These are phyloP conservation scores for Marronus borbonicus DNA, from an alignment of 2,888 invertebrate species.

Conservation along the genomic window DNA sequence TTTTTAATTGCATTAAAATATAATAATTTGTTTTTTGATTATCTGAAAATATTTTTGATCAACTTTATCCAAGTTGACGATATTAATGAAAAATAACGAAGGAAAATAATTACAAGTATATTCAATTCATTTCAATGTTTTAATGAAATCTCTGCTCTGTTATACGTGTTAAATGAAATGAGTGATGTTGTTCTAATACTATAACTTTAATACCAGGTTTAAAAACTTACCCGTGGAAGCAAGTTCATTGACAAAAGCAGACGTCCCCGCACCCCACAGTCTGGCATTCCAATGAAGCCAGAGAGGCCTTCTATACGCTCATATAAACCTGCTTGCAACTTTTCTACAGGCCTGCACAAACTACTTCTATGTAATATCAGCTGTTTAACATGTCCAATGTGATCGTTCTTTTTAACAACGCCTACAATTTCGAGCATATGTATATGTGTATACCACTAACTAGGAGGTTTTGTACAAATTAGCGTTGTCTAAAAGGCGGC, in stretches of 20 bases:
- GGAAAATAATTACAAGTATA: background rate
- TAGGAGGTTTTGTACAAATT: slow-evolving; percentile 24
- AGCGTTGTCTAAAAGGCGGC: background rate
- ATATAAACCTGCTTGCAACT: slow-evolving; percentile 54
- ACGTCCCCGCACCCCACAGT: slow-evolving; percentile 59
- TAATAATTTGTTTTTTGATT: too few species aligned
- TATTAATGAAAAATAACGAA: too few species aligned
- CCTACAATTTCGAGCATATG: slow-evolving; percentile 30
- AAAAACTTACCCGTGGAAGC: slow-evolving; percentile 55
- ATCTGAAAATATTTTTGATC: too few species aligned
- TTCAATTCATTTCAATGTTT: background rate
- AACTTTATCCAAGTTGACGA: too few species aligned
- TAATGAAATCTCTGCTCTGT: slow-evolving; percentile 10
- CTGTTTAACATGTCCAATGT: slow-evolving; percentile 48
- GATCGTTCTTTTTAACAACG: slow-evolving; percentile 14
- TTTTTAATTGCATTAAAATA: too few species aligned
- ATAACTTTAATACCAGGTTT: slow-evolving; percentile 54
- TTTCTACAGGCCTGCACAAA: slow-evolving; percentile 52
- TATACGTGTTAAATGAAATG: slow-evolving; percentile 46
- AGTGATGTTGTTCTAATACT: slow-evolving; percentile 54
- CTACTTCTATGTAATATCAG: slow-evolving; percentile 52
- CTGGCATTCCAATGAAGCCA: slow-evolving; percentile 60
- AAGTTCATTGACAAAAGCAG: slow-evolving; percentile 62
- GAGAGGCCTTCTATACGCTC: slow-evolving; percentile 55
- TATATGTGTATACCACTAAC: background rate